Base-by-base conservation (phyloP, 1,140 invertebrate species). In the Drepana arcuata region DNA sequence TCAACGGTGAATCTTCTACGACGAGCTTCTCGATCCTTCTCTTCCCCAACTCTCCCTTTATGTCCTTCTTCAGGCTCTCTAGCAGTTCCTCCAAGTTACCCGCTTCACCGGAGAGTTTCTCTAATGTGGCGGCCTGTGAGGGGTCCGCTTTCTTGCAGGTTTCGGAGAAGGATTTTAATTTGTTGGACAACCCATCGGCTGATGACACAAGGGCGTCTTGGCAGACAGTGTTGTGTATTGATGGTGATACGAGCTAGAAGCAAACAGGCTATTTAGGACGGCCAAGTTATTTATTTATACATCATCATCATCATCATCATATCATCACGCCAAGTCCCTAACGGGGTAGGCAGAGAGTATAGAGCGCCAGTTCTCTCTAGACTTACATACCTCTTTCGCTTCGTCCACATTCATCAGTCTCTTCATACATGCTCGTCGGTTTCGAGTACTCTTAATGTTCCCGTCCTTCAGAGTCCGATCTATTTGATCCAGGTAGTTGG, bases 1-100 rank as follows among this genome's bases (percentile, higher is more conserved):
- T 52, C 7, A 78, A 23, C 0, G 71, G 66, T 12, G 63, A 63
- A 28, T 71, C 51, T 44, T 73, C 57, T 3, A 67, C 34, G 4
- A 43, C 41, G n/a, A 69, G 23, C 7, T 34, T 34, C 13, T 62
- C 46, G 1, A 36, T 14, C 24, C 31, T 48, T 34, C 24, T 41
- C 26, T 41, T 55, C 5, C 53, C 52, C 9, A 65, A 16, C n/a
- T 44, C 41, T 5, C 14, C 29, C 7, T 43, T 49, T 11, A 64
- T 41, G 23, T 65, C 56, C 2, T 32, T 31, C 34, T 43, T 57
- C 5, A 68, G 28, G 5, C 26, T 36, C 12, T 53, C 48, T 9
- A 65, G 34, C 1, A 69, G 44, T 14, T 36, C 36, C 33, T 50
- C 37, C 31, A 68, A 31, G 16, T 34, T 31, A 2, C 24, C 11